phyloP scores from a whole-genome alignment of 2,888 invertebrate species.

The Stenurella melanura region DNA sequence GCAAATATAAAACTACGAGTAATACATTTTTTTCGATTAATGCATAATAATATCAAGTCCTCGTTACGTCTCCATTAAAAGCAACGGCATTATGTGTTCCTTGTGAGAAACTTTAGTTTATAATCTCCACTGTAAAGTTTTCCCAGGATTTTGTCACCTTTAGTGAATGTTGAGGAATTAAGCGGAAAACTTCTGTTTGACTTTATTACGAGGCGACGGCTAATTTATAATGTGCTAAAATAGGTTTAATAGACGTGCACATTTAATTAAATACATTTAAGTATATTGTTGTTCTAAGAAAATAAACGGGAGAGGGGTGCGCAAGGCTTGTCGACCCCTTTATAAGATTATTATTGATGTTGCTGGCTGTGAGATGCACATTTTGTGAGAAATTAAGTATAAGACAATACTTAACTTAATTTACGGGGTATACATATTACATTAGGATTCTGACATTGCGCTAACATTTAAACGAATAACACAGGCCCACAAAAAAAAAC shows the following conservation, averaged over 20 bases:
- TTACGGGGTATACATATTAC: too few relatives aligned
- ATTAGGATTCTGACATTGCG: too few relatives aligned
- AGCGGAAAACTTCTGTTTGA: constrained; percentile 36
- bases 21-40: background rate
- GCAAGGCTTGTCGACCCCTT: background rate
- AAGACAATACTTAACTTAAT: too few relatives aligned
- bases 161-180: constrained; percentile 24
- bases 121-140: constrained; percentile 35
- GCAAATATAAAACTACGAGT: background rate
- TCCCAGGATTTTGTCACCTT: constrained; percentile 40
- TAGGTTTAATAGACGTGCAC: constrained; percentile 11
- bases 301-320: background rate
- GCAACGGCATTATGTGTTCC: constrained; percentile 15
- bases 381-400: constrained; percentile 2
- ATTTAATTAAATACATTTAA: constrained; percentile 26
- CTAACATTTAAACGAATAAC: too few relatives aligned
- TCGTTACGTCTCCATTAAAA: constrained; percentile 17
- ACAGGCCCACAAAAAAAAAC: too few relatives aligned
- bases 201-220: constrained; percentile 30
- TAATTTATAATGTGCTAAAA: constrained; percentile 34
- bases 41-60: constrained; percentile 7
- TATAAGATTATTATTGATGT: background rate
- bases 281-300: background rate
- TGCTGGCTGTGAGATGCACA: background rate
- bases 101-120: constrained; percentile 27